Conservation (phyloP, 2,113 vertebrate species). For the Erpornis zantholeuca region DNA sequence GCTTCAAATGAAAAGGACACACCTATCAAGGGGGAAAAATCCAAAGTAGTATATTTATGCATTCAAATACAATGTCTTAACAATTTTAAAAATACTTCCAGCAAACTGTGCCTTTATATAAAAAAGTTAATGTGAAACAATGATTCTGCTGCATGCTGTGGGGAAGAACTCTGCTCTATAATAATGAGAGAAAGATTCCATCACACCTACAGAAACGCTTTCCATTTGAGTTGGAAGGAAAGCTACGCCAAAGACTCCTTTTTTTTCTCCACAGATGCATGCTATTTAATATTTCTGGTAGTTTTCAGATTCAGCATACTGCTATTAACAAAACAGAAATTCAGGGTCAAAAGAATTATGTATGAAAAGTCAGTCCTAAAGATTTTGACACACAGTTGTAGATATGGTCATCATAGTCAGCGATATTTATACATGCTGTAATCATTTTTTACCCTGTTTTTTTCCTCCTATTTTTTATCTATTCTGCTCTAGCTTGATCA, state of each 20-base stretch:
- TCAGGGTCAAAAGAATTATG: neutral
- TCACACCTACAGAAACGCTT: neutral
- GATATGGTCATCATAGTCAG: neutral
- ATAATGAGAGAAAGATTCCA: neutral
- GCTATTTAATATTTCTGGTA: neutral
- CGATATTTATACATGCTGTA: neutral
- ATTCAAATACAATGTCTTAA: neutral
- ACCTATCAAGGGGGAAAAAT: slow-evolving; percentile 64
- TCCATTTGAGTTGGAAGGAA: neutral
- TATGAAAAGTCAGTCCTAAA: neutral
- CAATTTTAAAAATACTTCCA: neutral
- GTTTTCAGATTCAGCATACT: neutral
- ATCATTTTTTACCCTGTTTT: neutral
- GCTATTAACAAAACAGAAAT: neutral
- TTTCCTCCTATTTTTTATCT: neutral
- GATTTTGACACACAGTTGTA: neutral
- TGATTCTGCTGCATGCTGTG: neutral
- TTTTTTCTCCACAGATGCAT: neutral
- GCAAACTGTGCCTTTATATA: neutral
- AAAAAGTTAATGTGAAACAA: neutral
- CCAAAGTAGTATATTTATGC: neutral
- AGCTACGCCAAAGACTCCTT: neutral
- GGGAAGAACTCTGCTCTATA: neutral
- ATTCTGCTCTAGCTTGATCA: neutral
- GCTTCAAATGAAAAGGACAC: slow-evolving; percentile 91